Evolutionary conservation across 2,888 invertebrate species (phyloP), one percentile per base, ranked within the genome.

Genomic region (Hypomecis atomaria): DNA sequence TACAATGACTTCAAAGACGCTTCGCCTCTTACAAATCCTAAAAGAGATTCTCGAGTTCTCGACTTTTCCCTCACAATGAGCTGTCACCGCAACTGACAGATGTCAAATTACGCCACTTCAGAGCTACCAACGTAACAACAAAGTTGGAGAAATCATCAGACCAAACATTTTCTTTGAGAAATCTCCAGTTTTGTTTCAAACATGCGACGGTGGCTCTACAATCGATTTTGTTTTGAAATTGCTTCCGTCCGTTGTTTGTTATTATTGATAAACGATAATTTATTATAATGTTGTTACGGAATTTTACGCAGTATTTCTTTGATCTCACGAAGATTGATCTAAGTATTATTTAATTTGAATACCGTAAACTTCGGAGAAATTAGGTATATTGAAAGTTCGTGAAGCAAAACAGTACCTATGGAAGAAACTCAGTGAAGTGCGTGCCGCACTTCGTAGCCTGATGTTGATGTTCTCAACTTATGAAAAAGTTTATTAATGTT

Each of bases 71-170:
- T 23, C 9, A 50, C 50, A 50, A 50, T 50, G 50, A 50, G 50
- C 50, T 50, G 50, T 50, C 50, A 38, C 13, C 50, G 38, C 9
- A 50, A 38, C 50, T 50, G 50, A 50, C 50, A 50, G 50, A 37
- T 38, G 50, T 50, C 50, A 50, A 50, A 50, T 50, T 50, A 23
- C 6, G 8, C 37, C 49, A 37, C 11, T 6, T 4, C 36, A 11
- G n/a, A 50, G 38, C 50, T 8, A 38, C 37, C 37, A 11, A 50
- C 13, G 9, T 50, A 23, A 9, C 38, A 38, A 7, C 48, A 36
- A n/a, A 9, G 37, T 13, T 50, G 7, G 11, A 7, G 40, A 10
- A 40, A 40, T 40, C 10, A 0, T 13, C 36, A 7, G 33, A 4
- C 5, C 11, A 37, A 5, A 5, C 11, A 8, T 6, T 33, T 48